These are phyloP conservation scores for Steinernema feltiae DNA, from an alignment of 1,140 invertebrate genomes.

Conservation along the genomic window DNA sequence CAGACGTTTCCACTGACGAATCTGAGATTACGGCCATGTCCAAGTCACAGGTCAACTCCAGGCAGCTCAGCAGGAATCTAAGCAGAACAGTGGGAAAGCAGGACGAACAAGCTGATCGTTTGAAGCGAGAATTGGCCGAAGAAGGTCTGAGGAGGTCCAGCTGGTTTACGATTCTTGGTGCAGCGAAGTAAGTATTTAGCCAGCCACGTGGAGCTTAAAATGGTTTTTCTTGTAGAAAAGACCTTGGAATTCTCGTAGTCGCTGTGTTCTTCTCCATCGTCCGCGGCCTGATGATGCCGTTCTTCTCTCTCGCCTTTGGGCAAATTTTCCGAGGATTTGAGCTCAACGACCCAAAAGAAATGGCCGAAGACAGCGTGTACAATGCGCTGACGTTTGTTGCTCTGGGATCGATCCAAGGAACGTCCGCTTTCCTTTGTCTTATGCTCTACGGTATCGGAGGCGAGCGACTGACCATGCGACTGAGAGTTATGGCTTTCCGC, in stretches of 20 bases:
- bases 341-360: background rate
- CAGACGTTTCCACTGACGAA: background rate
- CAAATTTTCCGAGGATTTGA: background rate
- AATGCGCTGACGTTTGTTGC: background rate
- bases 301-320: background rate
- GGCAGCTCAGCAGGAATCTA: slow-evolving; percentile 1
- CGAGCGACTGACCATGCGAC: slow-evolving; percentile 60
- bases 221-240: background rate
- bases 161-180: background rate
- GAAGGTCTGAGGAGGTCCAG: background rate
- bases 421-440: background rate
- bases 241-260: background rate
- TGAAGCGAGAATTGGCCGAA: background rate
- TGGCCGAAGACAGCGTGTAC: background rate
- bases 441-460: slow-evolving; percentile 55
- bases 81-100: background rate
- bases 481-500: slow-evolving; percentile 59
- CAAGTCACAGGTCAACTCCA: background rate
- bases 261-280: background rate
- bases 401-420: background rate
- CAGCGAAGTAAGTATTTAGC: background rate
- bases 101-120: background rate
- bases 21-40: slow-evolving; percentile 3
- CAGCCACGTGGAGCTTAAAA: background rate
- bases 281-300: background rate